Percentiles rank a stretch among this genome's conserved stretches.
phyloP scores from a whole-genome alignment of 1,140 invertebrate genomes.

The Dreissena rostriformis region DNA sequence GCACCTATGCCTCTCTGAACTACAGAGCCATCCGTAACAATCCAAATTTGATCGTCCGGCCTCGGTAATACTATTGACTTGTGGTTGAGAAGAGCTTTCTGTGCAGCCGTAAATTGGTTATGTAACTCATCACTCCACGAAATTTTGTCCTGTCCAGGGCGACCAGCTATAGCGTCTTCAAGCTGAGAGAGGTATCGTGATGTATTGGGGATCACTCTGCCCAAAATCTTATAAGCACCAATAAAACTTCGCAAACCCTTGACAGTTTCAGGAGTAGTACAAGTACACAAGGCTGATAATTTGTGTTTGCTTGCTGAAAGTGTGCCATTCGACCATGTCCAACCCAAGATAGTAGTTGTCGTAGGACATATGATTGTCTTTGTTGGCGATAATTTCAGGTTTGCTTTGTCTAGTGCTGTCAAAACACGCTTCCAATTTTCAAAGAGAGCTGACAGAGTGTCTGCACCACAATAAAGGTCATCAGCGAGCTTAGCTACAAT shows the following conservation, averaged over 20 bases:
- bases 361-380: slow-evolving; percentile 22
- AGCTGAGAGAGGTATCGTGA: slow-evolving; percentile 18
- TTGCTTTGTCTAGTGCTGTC: background rate
- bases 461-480: slow-evolving; percentile 3
- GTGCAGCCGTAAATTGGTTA: slow-evolving; percentile 27
- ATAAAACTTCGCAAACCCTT: slow-evolving; percentile 31
- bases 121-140: slow-evolving; percentile 35
- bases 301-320: slow-evolving; percentile 30
- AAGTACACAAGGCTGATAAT: slow-evolving; percentile 10
- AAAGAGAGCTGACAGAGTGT: background rate
- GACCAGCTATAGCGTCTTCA: slow-evolving; percentile 27
- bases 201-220: slow-evolving; percentile 22
- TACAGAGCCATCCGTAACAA: slow-evolving; percentile 59
- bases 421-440: slow-evolving; percentile 1
- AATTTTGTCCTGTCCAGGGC: slow-evolving; percentile 48
- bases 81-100: slow-evolving; percentile 2
- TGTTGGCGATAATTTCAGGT: slow-evolving; percentile 1
- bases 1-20: slow-evolving; percentile 47
- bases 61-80: slow-evolving; percentile 18
- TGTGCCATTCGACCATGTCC: slow-evolving; percentile 29
- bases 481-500: background rate
- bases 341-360: slow-evolving; percentile 39
- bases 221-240: slow-evolving; percentile 54
- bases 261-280: slow-evolving; percentile 2
- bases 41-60: slow-evolving; percentile 57